These are phyloP conservation scores for Ophraella communa DNA, from an alignment of 2,888 invertebrate species.

Conservation along the genomic window DNA sequence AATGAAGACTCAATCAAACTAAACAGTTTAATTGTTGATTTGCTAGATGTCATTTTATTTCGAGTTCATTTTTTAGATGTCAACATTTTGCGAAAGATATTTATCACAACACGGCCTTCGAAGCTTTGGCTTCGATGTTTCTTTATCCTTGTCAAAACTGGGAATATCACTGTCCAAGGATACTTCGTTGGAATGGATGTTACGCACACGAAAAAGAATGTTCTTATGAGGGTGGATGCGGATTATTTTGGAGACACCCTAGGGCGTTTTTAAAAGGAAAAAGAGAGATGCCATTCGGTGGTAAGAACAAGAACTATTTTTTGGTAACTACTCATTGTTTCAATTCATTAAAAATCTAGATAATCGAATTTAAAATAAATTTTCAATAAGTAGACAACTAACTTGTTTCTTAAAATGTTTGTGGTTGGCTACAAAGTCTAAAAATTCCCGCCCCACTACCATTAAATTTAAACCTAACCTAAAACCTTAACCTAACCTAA, in stretches of 20 bases:
- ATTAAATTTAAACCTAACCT: too few relatives aligned
- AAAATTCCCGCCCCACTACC: too few relatives aligned
- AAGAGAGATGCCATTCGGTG: constrained; percentile 46
- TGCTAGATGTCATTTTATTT: too few relatives aligned
- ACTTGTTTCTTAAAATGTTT: too few relatives aligned
- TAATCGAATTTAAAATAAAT: neutral
- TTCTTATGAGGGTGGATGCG: constrained; percentile 46
- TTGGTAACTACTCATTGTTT: too few relatives aligned
- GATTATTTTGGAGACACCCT: constrained; percentile 48
- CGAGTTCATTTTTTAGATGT: constrained; percentile 50
- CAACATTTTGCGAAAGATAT: constrained; percentile 40
- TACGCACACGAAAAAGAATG: constrained; percentile 53
- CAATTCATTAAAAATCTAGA: too few relatives aligned
- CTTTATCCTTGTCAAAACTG: constrained; percentile 54
- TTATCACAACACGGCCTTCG: constrained; percentile 52
- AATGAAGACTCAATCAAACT: too few relatives aligned
- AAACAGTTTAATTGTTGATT: too few relatives aligned
- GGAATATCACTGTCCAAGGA: constrained; percentile 50
- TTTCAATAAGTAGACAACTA: too few relatives aligned
- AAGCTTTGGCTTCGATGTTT: constrained; percentile 53
- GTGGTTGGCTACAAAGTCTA: too few relatives aligned
- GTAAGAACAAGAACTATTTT: constrained; percentile 35
- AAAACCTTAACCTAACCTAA: too few relatives aligned
- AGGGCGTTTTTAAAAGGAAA: constrained; percentile 46
- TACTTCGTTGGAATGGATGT: constrained; percentile 51